Conservation (phyloP, 2,888 invertebrate genomes). For the Listrodromus nycthemerus region DNA sequence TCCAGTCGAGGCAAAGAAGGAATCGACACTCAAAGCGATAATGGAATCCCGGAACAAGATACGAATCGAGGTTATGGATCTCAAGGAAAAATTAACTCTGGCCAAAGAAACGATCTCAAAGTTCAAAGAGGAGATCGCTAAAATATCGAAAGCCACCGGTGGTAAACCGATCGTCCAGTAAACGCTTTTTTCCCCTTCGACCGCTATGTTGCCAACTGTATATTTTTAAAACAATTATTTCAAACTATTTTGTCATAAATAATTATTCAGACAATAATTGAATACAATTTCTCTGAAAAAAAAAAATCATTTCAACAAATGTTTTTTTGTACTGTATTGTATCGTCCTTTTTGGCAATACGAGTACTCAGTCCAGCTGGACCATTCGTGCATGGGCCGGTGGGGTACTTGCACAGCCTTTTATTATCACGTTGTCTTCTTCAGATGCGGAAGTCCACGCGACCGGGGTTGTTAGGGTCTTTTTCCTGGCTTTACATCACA, state of each 20-base stretch:
- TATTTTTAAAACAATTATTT: not conserved
- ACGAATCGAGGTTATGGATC: conserved; percentile 91
- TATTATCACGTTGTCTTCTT: too few species aligned
- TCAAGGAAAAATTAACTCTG: conserved; percentile 93
- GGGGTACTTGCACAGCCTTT: too few species aligned
- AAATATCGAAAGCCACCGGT: conserved; percentile 81
- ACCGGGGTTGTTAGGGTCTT: too few species aligned
- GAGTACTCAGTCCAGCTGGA: too few species aligned
- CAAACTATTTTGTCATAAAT: conserved; percentile 29
- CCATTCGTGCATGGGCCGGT: too few species aligned
- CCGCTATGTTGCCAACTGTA: not conserved
- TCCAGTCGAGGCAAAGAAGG: conserved; percentile 96
- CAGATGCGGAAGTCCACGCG: too few species aligned
- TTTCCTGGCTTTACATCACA: too few species aligned
- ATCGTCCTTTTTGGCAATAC: too few species aligned
- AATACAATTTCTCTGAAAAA: conserved; percentile 1
- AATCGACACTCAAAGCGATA: conserved; percentile 91
- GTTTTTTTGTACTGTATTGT: too few species aligned
- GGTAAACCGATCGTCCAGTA: conserved; percentile 73
- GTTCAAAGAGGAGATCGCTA: conserved; percentile 91
- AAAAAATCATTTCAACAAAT: too few species aligned
- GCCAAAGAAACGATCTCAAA: conserved; percentile 94
- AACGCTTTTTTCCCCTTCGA: not conserved
- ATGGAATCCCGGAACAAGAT: conserved; percentile 93
- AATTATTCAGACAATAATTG: conserved; percentile 43